These are phyloP conservation scores for Rhagoletis pomonella DNA, from an alignment of 1,140 invertebrate species.

Conservation along the genomic window DNA sequence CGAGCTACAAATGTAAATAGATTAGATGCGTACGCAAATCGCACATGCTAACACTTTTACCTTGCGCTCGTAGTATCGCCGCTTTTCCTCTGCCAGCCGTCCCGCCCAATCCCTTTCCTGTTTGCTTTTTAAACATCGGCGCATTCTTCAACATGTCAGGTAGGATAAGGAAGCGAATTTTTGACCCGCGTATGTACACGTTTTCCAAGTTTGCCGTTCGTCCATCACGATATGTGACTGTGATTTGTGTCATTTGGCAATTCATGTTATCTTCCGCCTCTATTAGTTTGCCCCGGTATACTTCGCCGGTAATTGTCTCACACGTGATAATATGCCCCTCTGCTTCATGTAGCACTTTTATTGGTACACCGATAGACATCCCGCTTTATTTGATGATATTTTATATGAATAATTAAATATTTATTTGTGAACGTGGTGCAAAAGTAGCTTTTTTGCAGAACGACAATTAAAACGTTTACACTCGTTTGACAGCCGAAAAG, in stretches of 20 bases:
- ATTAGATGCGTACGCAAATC: neutral
- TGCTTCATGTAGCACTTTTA: conserved; percentile 99
- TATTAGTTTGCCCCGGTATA: conserved; percentile 97
- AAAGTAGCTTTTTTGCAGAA: neutral
- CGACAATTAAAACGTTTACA: conserved; percentile 51
- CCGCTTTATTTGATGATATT: conserved; percentile 55
- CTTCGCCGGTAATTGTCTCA: conserved; percentile 98
- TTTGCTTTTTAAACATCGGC: conserved; percentile 99
- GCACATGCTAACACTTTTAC: conserved; percentile 75
- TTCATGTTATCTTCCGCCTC: conserved; percentile 99
- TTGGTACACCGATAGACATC: conserved; percentile 95
- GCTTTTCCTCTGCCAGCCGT: conserved; percentile 94
- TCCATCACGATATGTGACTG: conserved; percentile 95
- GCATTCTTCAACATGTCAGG: conserved; percentile 99
- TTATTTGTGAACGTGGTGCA: neutral
- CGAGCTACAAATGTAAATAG: conserved; percentile 62
- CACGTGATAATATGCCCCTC: conserved; percentile 99
- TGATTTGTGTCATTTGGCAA: conserved; percentile 95
- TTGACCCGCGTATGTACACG: conserved; percentile 98
- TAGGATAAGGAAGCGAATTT: conserved; percentile 98
- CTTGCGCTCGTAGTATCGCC: conserved; percentile 96
- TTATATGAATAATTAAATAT: conserved; percentile 20
- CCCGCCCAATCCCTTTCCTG: conserved; percentile 81
- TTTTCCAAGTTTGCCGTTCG: conserved; percentile 95
- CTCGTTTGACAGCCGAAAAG: conserved; percentile 53